Evolutionary conservation across 2,113 vertebrate species (phyloP).

Genomic region (Microtus richardsoni): DNA sequence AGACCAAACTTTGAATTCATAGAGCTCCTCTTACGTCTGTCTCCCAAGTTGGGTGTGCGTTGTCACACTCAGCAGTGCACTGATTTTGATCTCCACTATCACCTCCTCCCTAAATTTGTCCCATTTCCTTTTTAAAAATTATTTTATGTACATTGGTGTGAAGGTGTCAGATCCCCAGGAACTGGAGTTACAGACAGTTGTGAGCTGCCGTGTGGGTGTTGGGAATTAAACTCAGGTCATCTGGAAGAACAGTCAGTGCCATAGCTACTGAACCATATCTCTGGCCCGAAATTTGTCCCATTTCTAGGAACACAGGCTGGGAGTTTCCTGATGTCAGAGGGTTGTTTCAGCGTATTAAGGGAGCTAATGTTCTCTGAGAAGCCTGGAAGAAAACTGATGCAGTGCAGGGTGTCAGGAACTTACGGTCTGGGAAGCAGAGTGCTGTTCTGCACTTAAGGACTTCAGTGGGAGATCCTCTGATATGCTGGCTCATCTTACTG

Average conservation of each 20-base stretch:
- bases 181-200: no score
- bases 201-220: no score
- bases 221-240: no score
- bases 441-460: background rate
- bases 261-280: no score
- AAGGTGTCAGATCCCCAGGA: no score
- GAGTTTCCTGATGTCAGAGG: constrained; percentile 3
- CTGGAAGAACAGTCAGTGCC: no score
- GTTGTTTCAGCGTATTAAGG: background rate
- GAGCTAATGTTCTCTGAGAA: background rate
- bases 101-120: background rate
- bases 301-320: background rate
- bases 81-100: background rate
- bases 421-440: background rate
- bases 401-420: background rate
- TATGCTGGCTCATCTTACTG: constrained; percentile 11
- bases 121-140: background rate
- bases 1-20: background rate
- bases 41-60: background rate
- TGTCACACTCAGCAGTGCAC: no score
- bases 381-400: background rate
- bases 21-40: background rate
- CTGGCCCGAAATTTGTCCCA: background rate
- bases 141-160: no score
- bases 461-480: background rate